phyloP scores from a whole-genome alignment of 1,140 invertebrate genomes.

The Parasteatoda tepidariorum region DNA sequence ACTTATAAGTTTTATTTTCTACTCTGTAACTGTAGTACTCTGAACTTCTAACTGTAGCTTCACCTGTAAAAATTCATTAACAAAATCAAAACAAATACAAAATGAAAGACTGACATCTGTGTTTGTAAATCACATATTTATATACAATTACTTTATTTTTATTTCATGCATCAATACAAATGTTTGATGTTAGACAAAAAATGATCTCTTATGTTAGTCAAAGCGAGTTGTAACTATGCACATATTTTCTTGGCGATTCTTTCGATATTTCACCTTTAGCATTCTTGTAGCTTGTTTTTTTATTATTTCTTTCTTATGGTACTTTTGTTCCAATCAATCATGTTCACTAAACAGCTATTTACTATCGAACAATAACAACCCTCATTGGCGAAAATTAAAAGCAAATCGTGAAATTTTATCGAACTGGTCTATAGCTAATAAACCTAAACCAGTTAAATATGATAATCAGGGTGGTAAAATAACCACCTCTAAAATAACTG shows the following conservation, averaged over 20 bases:
- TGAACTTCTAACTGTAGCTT: too few species aligned
- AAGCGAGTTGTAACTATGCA: too few species aligned
- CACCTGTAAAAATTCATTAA: too few species aligned
- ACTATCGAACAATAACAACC: not conserved
- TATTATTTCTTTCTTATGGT: conserved; percentile 14
- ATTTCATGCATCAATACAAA: too few species aligned
- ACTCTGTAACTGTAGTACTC: too few species aligned
- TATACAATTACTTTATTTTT: too few species aligned
- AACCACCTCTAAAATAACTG: not conserved
- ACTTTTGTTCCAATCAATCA: conserved; percentile 11
- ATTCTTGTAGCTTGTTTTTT: conserved; percentile 21
- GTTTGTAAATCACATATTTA: too few species aligned
- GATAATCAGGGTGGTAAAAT: not conserved
- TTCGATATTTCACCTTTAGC: conserved; percentile 10
- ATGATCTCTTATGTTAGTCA: too few species aligned
- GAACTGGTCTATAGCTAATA: conserved; percentile 8
- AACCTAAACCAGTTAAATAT: not conserved
- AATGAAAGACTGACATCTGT: too few species aligned
- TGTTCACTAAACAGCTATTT: conserved; percentile 14
- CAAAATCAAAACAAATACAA: too few species aligned
- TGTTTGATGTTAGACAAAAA: too few species aligned
- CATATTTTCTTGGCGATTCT: conserved; percentile 4
- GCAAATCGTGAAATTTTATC: conserved; percentile 35
- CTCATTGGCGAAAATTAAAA: conserved; percentile 39
- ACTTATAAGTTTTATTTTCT: too few species aligned